Evolutionary conservation across 2,113 vertebrate species (phyloP).

Genomic region (Terrapene triunguis): DNA sequence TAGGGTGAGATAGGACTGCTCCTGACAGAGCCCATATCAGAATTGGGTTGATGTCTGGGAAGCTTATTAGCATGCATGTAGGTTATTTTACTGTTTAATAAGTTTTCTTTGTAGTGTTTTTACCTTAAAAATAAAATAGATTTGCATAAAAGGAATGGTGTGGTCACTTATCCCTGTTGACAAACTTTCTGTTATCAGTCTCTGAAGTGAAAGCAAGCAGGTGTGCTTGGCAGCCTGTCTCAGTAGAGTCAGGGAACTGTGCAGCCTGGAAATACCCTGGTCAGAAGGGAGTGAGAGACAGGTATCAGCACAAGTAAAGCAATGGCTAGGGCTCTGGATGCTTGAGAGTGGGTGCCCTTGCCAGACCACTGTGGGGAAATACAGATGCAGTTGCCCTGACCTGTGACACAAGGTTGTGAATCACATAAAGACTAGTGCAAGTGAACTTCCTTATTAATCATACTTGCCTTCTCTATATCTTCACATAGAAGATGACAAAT

Average conservation of each 20-base stretch:
- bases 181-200: too few relatives aligned
- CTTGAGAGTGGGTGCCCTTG: not conserved
- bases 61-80: not conserved
- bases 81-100: not conserved
- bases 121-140: too few relatives aligned
- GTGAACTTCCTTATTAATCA: too few relatives aligned
- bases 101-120: not conserved
- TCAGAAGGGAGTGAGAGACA: too few relatives aligned
- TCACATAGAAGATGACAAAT: not conserved
- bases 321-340: not conserved
- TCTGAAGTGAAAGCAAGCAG: too few relatives aligned
- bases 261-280: not conserved
- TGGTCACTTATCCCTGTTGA: too few relatives aligned
- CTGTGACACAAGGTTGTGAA: not conserved
- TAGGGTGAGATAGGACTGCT: not conserved
- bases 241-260: not conserved
- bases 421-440: not conserved
- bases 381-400: not conserved
- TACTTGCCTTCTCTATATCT: not conserved
- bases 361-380: not conserved
- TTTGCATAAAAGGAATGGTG: too few relatives aligned
- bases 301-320: too few relatives aligned
- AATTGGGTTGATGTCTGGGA: not conserved
- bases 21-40: not conserved
- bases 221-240: too few relatives aligned